Evolutionary conservation across 2,888 invertebrate genomes (phyloP), one percentile per base, ranked within the genome.

Genomic region (Caenorhabditis sinica): DNA sequence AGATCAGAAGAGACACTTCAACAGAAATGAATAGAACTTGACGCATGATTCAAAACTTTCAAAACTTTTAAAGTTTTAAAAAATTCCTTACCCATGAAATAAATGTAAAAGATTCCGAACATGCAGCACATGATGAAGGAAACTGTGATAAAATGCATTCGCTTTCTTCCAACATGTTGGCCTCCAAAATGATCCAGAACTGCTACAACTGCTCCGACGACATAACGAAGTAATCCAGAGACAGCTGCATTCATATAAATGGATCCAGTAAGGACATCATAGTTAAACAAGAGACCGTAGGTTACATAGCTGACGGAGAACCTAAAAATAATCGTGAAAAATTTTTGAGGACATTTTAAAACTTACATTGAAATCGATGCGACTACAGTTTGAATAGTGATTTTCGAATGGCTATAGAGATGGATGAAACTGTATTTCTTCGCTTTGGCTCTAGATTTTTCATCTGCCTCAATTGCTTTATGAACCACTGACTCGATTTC

Each of bases 211-310:
- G 87, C 88, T 45, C 88, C 89, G 9, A 90, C 85, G 20, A 83
- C 66, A 61, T 88, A 92, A 8, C 92, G 86, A 17, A 92, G 77
- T 15, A 90, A 9, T 0, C 92, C 92, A 51, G 90, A 89, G 53
- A 89, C 77, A 0, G 89, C 88, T 40, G 87, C 86, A 74, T 91
- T 91, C 77, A 89, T 63, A 72, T 88, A 90, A 33, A 91, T 86
- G 4, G 89, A 89, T 3, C 91, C 91, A 43, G 85, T 84, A 25
- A 90, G 85, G 13, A 86, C 86, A 63, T 89, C 89, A 85, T 90
- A 86, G 51, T 91, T 91, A 87, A 90, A 92, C 9, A 92, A 73
- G 0, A 92, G 86, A 9, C 88, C 90, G 61, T 92, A 91, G 33
- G 90, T 91, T 36, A 91, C 86, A 43, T 89, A 87, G 45, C 85